Percentiles rank a stretch among this genome's conserved stretches.
These are phyloP conservation scores for Silurus asotus DNA, from an alignment of 2,113 vertebrate species.

Conservation along the genomic window DNA sequence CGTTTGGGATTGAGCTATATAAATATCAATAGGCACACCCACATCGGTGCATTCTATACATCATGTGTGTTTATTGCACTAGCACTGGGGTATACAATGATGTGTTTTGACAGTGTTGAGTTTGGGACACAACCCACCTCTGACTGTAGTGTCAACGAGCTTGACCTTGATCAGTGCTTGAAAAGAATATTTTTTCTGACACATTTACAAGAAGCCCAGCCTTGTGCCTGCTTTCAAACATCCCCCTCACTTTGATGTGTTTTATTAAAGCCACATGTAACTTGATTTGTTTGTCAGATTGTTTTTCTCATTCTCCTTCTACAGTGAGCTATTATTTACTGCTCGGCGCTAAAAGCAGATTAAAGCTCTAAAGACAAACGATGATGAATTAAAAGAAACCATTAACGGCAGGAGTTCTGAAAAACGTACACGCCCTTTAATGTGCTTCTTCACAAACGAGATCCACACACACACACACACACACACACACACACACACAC, in stretches of 20 bases:
- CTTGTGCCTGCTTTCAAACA: slow-evolving; percentile 57
- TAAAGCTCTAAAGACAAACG: slow-evolving; percentile 57
- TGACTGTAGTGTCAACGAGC: slow-evolving; percentile 56
- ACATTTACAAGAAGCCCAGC: slow-evolving; percentile 74
- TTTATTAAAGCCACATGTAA: slow-evolving; percentile 73
- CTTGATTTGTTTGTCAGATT: slow-evolving; percentile 70
- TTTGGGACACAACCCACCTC: slow-evolving; percentile 31
- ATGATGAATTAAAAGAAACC: slow-evolving; percentile 36
- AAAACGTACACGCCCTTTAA: slow-evolving; percentile 24
- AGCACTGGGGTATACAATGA: neutral
- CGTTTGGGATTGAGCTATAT: neutral
- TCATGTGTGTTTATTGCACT: neutral
- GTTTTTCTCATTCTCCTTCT: slow-evolving; percentile 57
- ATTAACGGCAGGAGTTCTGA: slow-evolving; percentile 35
- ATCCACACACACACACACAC: slow-evolving; percentile 2
- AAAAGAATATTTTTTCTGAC: slow-evolving; percentile 70
- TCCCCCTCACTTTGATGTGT: slow-evolving; percentile 67
- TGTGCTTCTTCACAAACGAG: slow-evolving; percentile 19
- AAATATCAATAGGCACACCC: neutral
- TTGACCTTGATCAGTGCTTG: slow-evolving; percentile 68
- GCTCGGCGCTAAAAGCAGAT: slow-evolving; percentile 53
- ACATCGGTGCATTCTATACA: neutral
- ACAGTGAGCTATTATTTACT: slow-evolving; percentile 69
- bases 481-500: neutral
- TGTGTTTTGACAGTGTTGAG: neutral